Conservation (phyloP, 2,888 invertebrate genomes). For the Serripes groenlandicus region DNA sequence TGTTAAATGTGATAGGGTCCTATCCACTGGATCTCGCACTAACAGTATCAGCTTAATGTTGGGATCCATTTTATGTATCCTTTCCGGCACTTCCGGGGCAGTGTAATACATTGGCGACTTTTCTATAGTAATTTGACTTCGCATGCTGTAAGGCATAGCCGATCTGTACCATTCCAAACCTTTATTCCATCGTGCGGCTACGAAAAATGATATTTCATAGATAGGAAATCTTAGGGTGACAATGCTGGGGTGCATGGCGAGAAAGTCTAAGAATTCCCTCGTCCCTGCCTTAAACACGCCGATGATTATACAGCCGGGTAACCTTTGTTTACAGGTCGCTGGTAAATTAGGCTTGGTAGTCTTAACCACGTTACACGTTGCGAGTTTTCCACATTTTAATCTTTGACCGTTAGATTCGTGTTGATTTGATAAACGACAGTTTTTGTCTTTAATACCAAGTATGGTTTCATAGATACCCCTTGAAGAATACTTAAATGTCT, state of each 20-base stretch:
- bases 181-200: constrained; percentile 92
- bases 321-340: not conserved
- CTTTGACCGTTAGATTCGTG: no score
- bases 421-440: not conserved
- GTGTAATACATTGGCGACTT: constrained; percentile 99
- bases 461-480: not conserved
- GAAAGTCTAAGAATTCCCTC: constrained; percentile 85
- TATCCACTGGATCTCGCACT: constrained; percentile 97
- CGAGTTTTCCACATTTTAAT: not conserved
- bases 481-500: not conserved
- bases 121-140: constrained; percentile 97
- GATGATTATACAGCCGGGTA: constrained; percentile 86
- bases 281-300: constrained; percentile 87
- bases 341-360: not conserved
- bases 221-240: constrained; percentile 92
- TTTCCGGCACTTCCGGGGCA: constrained; percentile 96
- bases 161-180: constrained; percentile 96
- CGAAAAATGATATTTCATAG: constrained; percentile 98
- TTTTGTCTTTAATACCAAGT: not conserved
- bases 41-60: constrained; percentile 95
- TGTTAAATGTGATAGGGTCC: constrained; percentile 98
- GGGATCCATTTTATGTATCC: constrained; percentile 97
- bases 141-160: constrained; percentile 95
- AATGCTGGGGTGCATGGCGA: constrained; percentile 89
- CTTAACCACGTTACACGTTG: not conserved